phyloP scores from a whole-genome alignment of 2,797 vertebrate genomes.

The Naso thynnoides region DNA sequence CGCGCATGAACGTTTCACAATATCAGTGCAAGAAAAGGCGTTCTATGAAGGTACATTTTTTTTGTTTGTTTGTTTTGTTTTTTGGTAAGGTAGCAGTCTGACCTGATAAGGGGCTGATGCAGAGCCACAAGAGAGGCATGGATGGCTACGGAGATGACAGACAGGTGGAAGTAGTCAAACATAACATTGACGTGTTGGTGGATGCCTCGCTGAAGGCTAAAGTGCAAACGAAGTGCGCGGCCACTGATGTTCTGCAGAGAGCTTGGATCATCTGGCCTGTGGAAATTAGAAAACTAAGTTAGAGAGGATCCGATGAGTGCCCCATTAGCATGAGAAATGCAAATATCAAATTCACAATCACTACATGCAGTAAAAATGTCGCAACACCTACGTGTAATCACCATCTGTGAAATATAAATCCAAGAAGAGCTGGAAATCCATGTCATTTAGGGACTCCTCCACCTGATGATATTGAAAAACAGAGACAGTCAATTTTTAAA shows the following conservation, averaged over 20 bases:
- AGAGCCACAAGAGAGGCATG: conserved; percentile 97
- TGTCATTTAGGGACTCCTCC: conserved; percentile 95
- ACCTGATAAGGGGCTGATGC: conserved; percentile 97
- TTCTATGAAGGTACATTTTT: neutral
- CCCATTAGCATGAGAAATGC: conserved; percentile 19
- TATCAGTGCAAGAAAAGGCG: neutral
- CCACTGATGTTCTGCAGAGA: conserved; percentile 97
- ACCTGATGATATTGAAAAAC: conserved; percentile 84
- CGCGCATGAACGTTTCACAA: no score
- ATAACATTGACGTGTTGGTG: conserved; percentile 98
- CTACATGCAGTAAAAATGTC: conserved; percentile 15
- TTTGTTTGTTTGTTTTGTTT: neutral
- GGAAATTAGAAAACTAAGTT: conserved; percentile 34
- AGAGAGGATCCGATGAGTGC: neutral
- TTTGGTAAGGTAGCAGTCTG: conserved; percentile 18
- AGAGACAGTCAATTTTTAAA: conserved; percentile 18
- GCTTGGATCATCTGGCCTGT: conserved; percentile 92
- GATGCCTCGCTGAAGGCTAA: conserved; percentile 95
- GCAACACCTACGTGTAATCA: conserved; percentile 94
- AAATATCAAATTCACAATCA: conserved; percentile 37
- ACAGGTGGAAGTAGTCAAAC: conserved; percentile 99
- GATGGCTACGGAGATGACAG: conserved; percentile 94
- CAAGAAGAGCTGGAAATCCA: conserved; percentile 95
- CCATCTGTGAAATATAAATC: conserved; percentile 98
- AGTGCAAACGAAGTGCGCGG: conserved; percentile 96